These are phyloP conservation scores for Cotesia congregata DNA, from an alignment of 2,888 invertebrate species.

Conservation along the genomic window DNA sequence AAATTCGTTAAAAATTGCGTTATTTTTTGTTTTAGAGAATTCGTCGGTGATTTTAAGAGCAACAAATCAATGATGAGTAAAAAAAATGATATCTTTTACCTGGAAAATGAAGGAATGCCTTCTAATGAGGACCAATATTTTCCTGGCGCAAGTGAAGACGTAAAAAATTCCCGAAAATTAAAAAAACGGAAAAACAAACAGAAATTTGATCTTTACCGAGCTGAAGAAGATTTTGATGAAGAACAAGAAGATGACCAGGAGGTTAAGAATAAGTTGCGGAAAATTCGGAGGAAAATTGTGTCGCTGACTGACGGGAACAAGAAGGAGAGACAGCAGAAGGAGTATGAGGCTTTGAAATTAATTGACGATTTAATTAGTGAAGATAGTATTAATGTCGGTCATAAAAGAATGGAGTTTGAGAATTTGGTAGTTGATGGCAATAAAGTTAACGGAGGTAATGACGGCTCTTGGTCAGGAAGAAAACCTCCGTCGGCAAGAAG, in stretches of 20 bases:
- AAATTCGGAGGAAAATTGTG: slow-evolving; percentile 26
- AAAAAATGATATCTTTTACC: slow-evolving; percentile 24
- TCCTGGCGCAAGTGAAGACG: not conserved
- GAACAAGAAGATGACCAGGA: slow-evolving; percentile 9
- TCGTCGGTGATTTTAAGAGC: slow-evolving; percentile 14
- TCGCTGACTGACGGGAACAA: slow-evolving; percentile 14
- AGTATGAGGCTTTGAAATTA: slow-evolving; percentile 23
- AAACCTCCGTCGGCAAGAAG: slow-evolving; percentile 36
- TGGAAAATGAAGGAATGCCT: slow-evolving; percentile 18
- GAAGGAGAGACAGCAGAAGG: slow-evolving; percentile 15
- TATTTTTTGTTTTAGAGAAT: slow-evolving; percentile 23
- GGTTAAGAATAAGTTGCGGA: slow-evolving; percentile 19
- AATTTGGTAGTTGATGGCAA: slow-evolving; percentile 12
- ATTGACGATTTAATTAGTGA: slow-evolving; percentile 30
- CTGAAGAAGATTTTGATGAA: not conserved
- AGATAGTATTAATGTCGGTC: not conserved
- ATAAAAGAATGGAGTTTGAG: not conserved
- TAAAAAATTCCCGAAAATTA: not conserved
- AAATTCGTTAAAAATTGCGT: not conserved
- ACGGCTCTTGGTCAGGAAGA: slow-evolving; percentile 6
- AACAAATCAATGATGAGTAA: slow-evolving; percentile 17
- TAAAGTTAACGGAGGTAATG: slow-evolving; percentile 7
- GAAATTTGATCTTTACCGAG: not conserved
- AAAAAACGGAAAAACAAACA: not conserved
- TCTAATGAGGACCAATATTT: not conserved